Base-by-base conservation (phyloP, 2,888 invertebrate species). In the Zeuzera pyrina region DNA sequence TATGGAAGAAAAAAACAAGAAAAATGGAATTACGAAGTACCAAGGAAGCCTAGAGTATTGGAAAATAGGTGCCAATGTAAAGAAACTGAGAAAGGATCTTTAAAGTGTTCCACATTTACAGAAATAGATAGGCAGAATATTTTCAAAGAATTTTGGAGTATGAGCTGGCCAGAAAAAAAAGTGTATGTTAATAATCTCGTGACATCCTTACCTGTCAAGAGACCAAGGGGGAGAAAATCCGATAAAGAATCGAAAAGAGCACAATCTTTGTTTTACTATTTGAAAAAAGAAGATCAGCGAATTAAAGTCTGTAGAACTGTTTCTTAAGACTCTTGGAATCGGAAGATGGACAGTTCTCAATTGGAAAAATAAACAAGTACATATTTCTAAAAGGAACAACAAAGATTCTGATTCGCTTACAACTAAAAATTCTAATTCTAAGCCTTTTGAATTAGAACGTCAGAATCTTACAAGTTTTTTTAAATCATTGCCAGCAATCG, bases 291-390 rank as follows among this genome's bases (percentile, higher is more conserved):
- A 12, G 33, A 38, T 26, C 16, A 35, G 25, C 31, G 12, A 15
- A 28, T 35, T 15, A 35, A 30, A 35, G 38, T 38, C 24, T 38
- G 38, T 19, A 35, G 35, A 30, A 38, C 33, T 22, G 35, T 35
- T 35, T 38, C 19, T 35, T 11, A 33, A 38, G 24, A 33, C 35
- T 16, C 35, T 29, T 29, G 29, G 29, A 11, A 29, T 39, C 30
- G 31, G 38, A 11, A 31, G 35, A 35, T 35, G 38, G 38, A 35
- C 33, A 19, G 35, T 31, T 31, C 26, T 35, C 21, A 35, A 35
- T 29, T 39, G 38, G 33, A 39, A 38, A 29, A 34, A 38, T 32
- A 19, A 23, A 31, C 10, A 11, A 26, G 26, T 16, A 12, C 24
- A 12, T 19, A 10, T 26, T 31, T 37, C 16, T 31, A 34, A 31